phyloP scores from a whole-genome alignment of 2,888 invertebrate genomes.

The Rugalucina vietnamica region DNA sequence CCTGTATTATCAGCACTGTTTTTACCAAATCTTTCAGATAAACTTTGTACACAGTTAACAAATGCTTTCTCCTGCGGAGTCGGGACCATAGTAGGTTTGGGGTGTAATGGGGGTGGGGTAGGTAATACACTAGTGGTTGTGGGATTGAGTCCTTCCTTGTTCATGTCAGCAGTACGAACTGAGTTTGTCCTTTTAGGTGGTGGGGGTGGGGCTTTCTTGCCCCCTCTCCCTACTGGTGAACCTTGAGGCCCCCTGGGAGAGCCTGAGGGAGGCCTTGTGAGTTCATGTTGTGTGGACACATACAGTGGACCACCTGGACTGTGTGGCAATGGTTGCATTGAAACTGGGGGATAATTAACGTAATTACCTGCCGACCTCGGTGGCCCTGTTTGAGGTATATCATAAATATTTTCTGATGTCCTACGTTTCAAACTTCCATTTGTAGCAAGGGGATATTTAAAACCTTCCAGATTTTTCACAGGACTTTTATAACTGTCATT shows the following conservation, averaged over 20 bases:
- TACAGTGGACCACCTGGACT: constrained; percentile 58
- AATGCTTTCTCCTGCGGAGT: constrained; percentile 79
- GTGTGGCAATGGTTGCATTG: constrained; percentile 54
- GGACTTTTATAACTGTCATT: constrained; percentile 70
- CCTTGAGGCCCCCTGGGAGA: constrained; percentile 66
- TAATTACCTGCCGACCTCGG: constrained; percentile 61
- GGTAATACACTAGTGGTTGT: constrained; percentile 38
- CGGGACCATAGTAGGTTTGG: constrained; percentile 64
- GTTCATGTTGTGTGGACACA: constrained; percentile 67
- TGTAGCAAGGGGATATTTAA: constrained; percentile 56
- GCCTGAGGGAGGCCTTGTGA: constrained; percentile 55
- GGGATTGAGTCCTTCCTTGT: background rate
- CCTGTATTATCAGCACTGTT: constrained; percentile 76
- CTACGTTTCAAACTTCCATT: constrained; percentile 62
- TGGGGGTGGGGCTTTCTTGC: constrained; percentile 84
- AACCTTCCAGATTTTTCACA: constrained; percentile 60
- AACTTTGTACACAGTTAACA: constrained; percentile 82
- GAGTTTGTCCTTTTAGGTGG: constrained; percentile 85
- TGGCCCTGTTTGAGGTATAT: constrained; percentile 69
- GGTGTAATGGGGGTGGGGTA: constrained; percentile 57
- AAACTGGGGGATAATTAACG: constrained; percentile 63
- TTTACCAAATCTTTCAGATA: constrained; percentile 79
- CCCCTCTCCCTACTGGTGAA: constrained; percentile 59
- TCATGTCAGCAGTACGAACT: constrained; percentile 68
- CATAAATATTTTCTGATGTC: constrained; percentile 75